Conservation (phyloP, 2,797 vertebrate species). For the Sorex maritimensis region DNA sequence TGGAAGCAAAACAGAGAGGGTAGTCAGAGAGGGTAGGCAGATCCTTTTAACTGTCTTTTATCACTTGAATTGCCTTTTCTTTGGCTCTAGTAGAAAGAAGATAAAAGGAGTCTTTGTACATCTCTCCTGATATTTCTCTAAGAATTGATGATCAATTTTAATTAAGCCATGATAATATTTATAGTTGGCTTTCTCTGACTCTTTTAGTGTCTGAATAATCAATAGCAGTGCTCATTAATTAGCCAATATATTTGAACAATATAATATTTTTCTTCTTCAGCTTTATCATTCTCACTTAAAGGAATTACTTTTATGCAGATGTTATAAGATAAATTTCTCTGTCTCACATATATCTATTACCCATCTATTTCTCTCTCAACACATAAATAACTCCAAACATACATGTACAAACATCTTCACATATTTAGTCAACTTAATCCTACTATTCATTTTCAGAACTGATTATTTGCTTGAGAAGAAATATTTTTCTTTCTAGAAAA, state of each 20-base stretch:
- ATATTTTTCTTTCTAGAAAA: no score
- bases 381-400: fast-evolving
- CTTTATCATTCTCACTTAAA: slow-evolving; percentile 35
- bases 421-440: not conserved
- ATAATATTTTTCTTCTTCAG: not conserved
- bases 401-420: not conserved
- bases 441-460: not conserved
- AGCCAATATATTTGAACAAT: no score
- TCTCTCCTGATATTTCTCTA: slow-evolving; percentile 43
- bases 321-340: slow-evolving; percentile 18
- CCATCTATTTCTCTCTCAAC: not conserved
- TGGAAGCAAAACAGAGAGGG: not conserved
- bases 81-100: slow-evolving; percentile 14
- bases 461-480: no score
- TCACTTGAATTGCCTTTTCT: slow-evolving; percentile 38
- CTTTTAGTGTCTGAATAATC: slow-evolving; percentile 57
- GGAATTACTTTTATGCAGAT: slow-evolving; percentile 20
- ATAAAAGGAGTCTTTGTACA: slow-evolving; percentile 3
- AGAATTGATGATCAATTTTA: slow-evolving; percentile 78
- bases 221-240: no score
- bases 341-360: not conserved
- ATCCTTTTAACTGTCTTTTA: not conserved
- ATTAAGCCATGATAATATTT: slow-evolving; percentile 75
- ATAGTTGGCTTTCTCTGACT: slow-evolving; percentile 63
- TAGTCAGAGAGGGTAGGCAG: not conserved